phyloP scores from a whole-genome alignment of 2,888 invertebrate species.

The Heliothis peltigera region DNA sequence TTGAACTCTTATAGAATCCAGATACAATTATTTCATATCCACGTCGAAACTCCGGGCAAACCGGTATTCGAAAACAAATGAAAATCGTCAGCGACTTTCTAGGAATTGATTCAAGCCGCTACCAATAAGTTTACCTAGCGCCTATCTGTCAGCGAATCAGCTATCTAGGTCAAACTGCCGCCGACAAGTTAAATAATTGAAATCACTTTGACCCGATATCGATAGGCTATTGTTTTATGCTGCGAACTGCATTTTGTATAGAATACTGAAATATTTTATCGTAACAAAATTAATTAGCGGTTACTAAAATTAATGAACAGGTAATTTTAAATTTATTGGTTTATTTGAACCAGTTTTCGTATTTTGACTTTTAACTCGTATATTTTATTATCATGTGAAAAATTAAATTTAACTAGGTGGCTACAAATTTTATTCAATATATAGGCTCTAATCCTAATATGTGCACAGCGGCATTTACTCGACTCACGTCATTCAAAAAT shows the following conservation, averaged over 20 bases:
- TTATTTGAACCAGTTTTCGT: not conserved
- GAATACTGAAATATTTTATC: slow-evolving; percentile 21
- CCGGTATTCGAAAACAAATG: not conserved
- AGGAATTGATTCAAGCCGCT: slow-evolving; percentile 31
- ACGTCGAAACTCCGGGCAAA: not conserved
- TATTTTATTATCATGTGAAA: too few relatives aligned
- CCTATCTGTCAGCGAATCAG: slow-evolving; percentile 62
- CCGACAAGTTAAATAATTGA: slow-evolving; percentile 75
- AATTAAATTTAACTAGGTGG: too few relatives aligned
- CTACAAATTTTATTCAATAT: too few relatives aligned
- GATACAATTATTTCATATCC: not conserved
- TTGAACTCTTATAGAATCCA: too few relatives aligned
- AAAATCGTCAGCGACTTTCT: slow-evolving; percentile 20
- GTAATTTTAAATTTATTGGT: not conserved
- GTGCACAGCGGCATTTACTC: too few relatives aligned
- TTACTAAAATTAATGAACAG: slow-evolving; percentile 25
- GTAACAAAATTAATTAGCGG: slow-evolving; percentile 36
- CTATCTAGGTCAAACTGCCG: slow-evolving; percentile 73
- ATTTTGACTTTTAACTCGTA: not conserved
- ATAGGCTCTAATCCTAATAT: too few relatives aligned
- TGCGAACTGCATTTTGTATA: slow-evolving; percentile 34
- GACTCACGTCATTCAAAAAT: too few relatives aligned
- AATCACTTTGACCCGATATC: slow-evolving; percentile 64
- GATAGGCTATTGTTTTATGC: slow-evolving; percentile 34
- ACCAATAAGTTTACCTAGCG: slow-evolving; percentile 43